Percentiles rank a stretch among this genome's conserved stretches.
phyloP scores from a whole-genome alignment of 2,113 vertebrate species.

The Dromiciops gliroides region DNA sequence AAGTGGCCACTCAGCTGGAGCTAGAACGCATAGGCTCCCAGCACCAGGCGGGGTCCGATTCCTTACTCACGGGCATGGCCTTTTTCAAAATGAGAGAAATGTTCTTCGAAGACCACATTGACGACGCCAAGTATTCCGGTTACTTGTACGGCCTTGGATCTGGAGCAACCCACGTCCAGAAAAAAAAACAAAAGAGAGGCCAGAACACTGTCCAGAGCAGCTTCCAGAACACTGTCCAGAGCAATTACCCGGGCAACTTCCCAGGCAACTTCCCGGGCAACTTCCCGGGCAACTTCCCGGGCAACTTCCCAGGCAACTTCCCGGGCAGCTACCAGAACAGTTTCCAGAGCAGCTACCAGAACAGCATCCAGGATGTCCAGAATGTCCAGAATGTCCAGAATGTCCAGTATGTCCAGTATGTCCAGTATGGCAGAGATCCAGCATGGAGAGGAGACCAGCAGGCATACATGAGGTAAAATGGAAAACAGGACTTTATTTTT shows the following conservation, averaged over 20 bases:
- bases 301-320: too few relatives aligned
- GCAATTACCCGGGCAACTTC: slow-evolving; percentile 81
- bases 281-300: slow-evolving; percentile 63
- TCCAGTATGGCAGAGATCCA: neutral
- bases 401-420: neutral
- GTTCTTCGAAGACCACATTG: slow-evolving; percentile 98
- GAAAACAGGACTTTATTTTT: neutral
- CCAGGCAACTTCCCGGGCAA: slow-evolving; percentile 94
- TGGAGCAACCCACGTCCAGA: slow-evolving; percentile 92
- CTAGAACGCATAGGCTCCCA: slow-evolving; percentile 96
- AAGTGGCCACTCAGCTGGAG: slow-evolving; percentile 95
- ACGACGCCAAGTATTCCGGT: slow-evolving; percentile 95
- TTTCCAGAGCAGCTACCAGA: slow-evolving; percentile 78
- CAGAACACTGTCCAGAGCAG: slow-evolving; percentile 84
- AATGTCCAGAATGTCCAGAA: neutral
- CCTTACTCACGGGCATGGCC: slow-evolving; percentile 95
- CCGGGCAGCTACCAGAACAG: slow-evolving; percentile 34
- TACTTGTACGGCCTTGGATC: slow-evolving; percentile 94
- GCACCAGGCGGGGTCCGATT: slow-evolving; percentile 96
- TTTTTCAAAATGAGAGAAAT: slow-evolving; percentile 99
- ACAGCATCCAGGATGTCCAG: neutral
- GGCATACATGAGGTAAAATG: neutral
- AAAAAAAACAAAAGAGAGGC: slow-evolving; percentile 74
- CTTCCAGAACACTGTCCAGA: too few relatives aligned
- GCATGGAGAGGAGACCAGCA: neutral